These are phyloP conservation scores for Pammene aurita DNA, from an alignment of 2,888 invertebrate genomes.

Conservation along the genomic window DNA sequence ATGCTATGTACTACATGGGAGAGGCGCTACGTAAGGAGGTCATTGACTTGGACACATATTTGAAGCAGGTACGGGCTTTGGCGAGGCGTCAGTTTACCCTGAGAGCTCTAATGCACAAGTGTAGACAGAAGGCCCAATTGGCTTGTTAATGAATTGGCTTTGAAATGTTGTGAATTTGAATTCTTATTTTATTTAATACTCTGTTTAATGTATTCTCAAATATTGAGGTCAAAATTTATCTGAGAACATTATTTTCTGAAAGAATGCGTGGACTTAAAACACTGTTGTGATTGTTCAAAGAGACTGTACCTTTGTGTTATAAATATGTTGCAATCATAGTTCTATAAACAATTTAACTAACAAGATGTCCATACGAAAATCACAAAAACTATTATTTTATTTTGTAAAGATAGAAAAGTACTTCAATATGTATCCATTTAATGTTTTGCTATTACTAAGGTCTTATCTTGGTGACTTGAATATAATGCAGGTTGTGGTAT, in stretches of 20 bases:
- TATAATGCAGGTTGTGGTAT: not conserved
- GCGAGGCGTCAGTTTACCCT: conserved; percentile 98
- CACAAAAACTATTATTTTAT: not conserved
- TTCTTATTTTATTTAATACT: conserved; percentile 29
- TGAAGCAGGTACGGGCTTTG: conserved; percentile 97
- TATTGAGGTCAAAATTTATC: conserved; percentile 3
- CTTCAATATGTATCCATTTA: conserved; percentile 19
- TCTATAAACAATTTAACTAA: not conserved
- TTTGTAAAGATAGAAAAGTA: not conserved
- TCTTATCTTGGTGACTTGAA: conserved; percentile 15
- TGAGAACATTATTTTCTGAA: conserved; percentile 8
- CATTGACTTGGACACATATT: conserved; percentile 97
- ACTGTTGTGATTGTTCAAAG: not conserved
- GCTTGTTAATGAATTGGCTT: conserved; percentile 81
- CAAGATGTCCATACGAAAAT: not conserved
- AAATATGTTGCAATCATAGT: conserved; percentile 1
- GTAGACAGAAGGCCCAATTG: conserved; percentile 96
- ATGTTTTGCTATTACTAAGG: conserved; percentile 14
- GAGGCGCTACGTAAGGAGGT: conserved; percentile 96
- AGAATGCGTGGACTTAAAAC: not conserved
- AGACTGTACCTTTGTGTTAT: not conserved
- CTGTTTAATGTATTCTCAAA: conserved; percentile 21
- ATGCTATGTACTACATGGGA: conserved; percentile 98
- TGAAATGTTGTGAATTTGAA: conserved; percentile 17
- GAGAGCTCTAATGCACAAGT: conserved; percentile 97